Base-by-base conservation (phyloP, 2,113 vertebrate species). In the Sisor rabdophorus region DNA sequence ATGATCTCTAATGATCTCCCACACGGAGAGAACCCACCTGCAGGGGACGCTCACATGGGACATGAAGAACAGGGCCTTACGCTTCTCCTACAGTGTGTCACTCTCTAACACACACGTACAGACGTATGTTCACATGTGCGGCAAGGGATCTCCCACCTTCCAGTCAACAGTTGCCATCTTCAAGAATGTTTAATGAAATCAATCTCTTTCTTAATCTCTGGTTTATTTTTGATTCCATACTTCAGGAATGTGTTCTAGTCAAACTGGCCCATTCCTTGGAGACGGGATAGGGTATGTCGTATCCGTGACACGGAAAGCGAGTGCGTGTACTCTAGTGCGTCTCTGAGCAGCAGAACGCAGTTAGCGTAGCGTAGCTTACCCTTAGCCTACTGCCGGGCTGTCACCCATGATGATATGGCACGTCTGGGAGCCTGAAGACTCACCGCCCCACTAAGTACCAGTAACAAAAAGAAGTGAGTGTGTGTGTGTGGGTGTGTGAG, bases 291-390 rank as follows among this genome's bases (percentile, higher is more conserved):
- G 65, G 76, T 82, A 71, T 76, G 84, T 86, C 75, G 79, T 82
- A 79, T 84, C 88, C 84, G 83, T 88, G 87, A 87, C 84, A 87
- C 80, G 81, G 85, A 87, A 87, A 87, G 82, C 63, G 73, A 50
- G 78, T 73, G 75, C 69, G 81, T 74, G 78, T 77, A 76, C 78
- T 82, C 68, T 52, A 48, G 79, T 70, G 82, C 68, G 65, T 70
- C 55, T 81, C 73, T 86, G 86, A 82, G 79, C 73, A 76, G 79
- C 63, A 73, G 75, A 77, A 73, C 60, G 58, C 71, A 47, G 74
- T 71, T 75, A 79, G 69, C 73, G 73, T 82, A 72, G 81, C 68
- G 73, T 82, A 73, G 81, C 81, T 58, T 68, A 60, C 68, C 64
- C 63, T 82, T 82, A 80, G 80, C 80, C 80, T 79, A 70, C 71